Evolutionary conservation across 2,113 vertebrate genomes (phyloP), one percentile per base, ranked within the genome.

Genomic region (Peromyscus leucopus): DNA sequence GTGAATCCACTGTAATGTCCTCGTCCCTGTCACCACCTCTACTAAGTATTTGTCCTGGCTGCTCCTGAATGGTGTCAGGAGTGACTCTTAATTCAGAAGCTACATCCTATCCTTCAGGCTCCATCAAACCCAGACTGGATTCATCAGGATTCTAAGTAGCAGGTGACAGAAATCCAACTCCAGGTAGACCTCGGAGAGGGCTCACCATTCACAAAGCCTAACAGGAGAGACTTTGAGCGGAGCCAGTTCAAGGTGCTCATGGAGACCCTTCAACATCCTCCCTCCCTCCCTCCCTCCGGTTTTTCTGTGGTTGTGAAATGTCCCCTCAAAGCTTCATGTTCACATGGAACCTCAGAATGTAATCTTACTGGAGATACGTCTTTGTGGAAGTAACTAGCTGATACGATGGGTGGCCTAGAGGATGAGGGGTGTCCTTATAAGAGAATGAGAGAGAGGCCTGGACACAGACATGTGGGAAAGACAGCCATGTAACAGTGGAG

Each of bases 401-500:
- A 8, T 4, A 33, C 9, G 2, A 46, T 33, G 36, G 8, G n/a
- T 33, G 36, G 8, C 4, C 8, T 24, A 1, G 1, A 13, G 7
- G 28, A 19, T 24, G 6, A 55, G 36, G 55, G 3, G 39, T 11
- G 17, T 39, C 22, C 13, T 59, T 17, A 5, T 2, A 19, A 31
- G 51, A 4, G 10, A 51, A 79, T 63, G 24, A 9, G 65, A 71
- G 24, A 19, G 15, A 11, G 5, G 15, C 2, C 51, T 42, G 33
- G 28, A 42, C 15, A 16, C 6, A 61, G 59, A 74, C 2, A 16
- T 16, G 15, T 0, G 5, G 61, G 7, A 1, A 2, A 15, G 31
- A 26, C 0, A 0, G 63, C 4, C 0, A 0, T 3, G 2, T 31
- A 39, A 79, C 65, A 11, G 4, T 0, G 1, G 57, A 63, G 79